phyloP scores from a whole-genome alignment of 2,888 invertebrate genomes.

The Yponomeuta evonymella region DNA sequence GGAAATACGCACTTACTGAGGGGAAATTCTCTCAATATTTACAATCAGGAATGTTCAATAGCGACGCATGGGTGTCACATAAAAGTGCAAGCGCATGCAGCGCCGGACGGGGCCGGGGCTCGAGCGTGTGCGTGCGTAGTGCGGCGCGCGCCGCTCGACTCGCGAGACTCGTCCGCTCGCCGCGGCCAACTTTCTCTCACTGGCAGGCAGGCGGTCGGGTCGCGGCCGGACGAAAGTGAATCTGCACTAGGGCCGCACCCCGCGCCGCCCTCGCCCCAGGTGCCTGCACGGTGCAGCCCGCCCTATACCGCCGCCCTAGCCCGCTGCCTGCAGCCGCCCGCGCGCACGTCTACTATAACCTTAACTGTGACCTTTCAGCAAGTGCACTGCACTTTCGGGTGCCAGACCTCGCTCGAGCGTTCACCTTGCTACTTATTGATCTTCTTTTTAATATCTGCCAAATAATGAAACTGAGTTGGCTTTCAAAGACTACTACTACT shows the following conservation, averaged over 20 bases:
- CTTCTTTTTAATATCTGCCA: slow-evolving; percentile 2
- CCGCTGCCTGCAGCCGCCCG: slow-evolving; percentile 33
- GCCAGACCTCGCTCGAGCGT: slow-evolving; percentile 18
- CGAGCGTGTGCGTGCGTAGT: slow-evolving; percentile 45
- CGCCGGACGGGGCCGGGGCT: slow-evolving; percentile 15
- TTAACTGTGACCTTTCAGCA: slow-evolving; percentile 69
- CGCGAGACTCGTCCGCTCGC: slow-evolving; percentile 72
- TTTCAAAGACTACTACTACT: not conserved
- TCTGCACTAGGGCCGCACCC: slow-evolving; percentile 58
- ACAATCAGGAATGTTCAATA: not conserved
- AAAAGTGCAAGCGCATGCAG: slow-evolving; percentile 32
- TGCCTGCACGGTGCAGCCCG: slow-evolving; percentile 16
- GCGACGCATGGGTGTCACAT: not conserved
- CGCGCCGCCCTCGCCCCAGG: slow-evolving; percentile 46
- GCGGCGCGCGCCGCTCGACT: slow-evolving; percentile 51
- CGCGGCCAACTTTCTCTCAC: slow-evolving; percentile 76
- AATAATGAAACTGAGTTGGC: not conserved
- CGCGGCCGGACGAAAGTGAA: slow-evolving; percentile 74
- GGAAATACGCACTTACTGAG: slow-evolving; percentile 8
- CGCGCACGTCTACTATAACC: slow-evolving; percentile 68
- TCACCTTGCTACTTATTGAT: slow-evolving; percentile 11
- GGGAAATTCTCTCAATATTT: slow-evolving; percentile 3
- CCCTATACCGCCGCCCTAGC: slow-evolving; percentile 33
- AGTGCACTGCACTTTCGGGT: slow-evolving; percentile 58
- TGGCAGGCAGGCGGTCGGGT: slow-evolving; percentile 51